Base-by-base conservation (phyloP, 2,113 vertebrate genomes). In the Sminthopsis crassicaudata region DNA sequence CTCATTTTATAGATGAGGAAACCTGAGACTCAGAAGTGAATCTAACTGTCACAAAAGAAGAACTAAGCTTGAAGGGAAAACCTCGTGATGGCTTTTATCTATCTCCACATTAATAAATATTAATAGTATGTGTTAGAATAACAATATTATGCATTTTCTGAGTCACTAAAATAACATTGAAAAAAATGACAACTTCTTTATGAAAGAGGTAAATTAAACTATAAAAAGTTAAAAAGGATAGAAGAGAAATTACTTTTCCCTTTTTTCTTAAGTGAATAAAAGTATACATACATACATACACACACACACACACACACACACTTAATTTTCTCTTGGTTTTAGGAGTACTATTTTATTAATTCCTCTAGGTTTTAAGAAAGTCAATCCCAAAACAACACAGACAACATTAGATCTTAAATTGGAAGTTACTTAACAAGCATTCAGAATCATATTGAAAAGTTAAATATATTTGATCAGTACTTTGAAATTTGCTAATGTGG, bases 391-490 rank as follows among this genome's bases (percentile, higher is more conserved):
- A 67, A 67, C 60, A 67, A 36, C 60, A 67, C 30, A 67, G 30
- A 14, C 60, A 48, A 25, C 46, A 46, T 16, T 2, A 27, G 26
- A 1, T 0, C 46, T 89, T 36, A 19, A 12, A n/a, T 76, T 95
- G 36, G 24, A n/a, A 90, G 76, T 23, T 57, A 93, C 93, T 30
- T 94, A 90, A 95, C 55, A 42, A 91, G 14, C 10, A 50, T 57
- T 53, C 27, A 12, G 30, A 6, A 93, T 93, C 88, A 92, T 53
- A 96, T 89, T 30, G 91, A 91, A 96, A 92, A 90, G 48, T 67
- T 96, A 92, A 96, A 67, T 53, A 94, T 26, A 10, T 92, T 94
- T 91, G 88, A 89, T 60, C 93, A 24, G 0, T 90, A 53, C 89
- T 95, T 92, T 55, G 92, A 96, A 95, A 95, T 2, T 25, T 90